Conservation (phyloP, 2,797 vertebrate species). For the Lepus oiostolus region DNA sequence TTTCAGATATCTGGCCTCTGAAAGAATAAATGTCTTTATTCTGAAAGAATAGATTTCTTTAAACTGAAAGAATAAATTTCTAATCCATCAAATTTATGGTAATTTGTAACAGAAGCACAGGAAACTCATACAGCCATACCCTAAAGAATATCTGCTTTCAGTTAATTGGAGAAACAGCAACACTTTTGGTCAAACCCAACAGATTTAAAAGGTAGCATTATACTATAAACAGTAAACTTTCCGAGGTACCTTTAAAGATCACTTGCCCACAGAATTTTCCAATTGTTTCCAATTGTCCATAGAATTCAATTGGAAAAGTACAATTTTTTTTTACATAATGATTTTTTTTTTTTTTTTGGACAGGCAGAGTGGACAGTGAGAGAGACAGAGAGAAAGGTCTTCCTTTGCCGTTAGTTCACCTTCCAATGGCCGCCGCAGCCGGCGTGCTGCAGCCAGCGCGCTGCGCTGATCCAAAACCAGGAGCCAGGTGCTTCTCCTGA, state of each 20-base stretch:
- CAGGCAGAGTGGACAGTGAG: no score
- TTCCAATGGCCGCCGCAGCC: no score
- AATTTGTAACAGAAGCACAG: constrained; percentile 27
- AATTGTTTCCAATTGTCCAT: background rate
- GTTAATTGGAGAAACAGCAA: constrained; percentile 4
- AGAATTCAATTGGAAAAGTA: background rate
- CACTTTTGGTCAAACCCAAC: background rate
- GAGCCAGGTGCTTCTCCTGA: no score
- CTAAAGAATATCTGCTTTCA: constrained; percentile 48
- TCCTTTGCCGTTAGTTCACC: no score
- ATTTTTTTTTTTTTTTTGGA: no score
- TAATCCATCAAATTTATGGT: constrained; percentile 5
- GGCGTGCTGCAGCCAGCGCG: no score
- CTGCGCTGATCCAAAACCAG: no score
- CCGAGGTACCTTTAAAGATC: background rate
- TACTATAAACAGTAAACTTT: constrained; percentile 43
- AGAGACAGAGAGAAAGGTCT: no score
- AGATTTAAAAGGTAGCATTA: background rate
- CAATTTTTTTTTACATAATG: background rate
- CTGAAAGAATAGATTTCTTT: background rate
- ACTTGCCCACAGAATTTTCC: background rate
- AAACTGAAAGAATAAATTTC: background rate
- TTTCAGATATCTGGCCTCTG: background rate
- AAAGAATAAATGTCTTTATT: background rate
- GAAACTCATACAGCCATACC: background rate